These are phyloP conservation scores for Aspidoscelis tigris DNA, from an alignment of 2,113 vertebrate species.

Conservation along the genomic window DNA sequence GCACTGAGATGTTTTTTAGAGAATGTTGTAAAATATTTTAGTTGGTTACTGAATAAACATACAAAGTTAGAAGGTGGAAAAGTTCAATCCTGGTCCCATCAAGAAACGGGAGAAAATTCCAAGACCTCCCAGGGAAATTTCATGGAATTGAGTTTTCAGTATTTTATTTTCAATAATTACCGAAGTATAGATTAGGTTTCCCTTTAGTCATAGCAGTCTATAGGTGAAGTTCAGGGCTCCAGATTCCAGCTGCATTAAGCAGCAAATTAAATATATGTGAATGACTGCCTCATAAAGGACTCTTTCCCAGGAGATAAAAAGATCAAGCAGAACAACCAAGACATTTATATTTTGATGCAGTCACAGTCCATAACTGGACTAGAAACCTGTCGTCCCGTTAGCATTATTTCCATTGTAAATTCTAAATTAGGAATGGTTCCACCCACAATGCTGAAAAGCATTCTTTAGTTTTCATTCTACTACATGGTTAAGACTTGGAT, in stretches of 20 bases:
- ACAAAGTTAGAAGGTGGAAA: neutral
- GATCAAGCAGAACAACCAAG: neutral
- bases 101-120: neutral
- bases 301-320: conserved; percentile 21
- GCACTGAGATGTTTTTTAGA: neutral
- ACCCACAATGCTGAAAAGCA: neutral
- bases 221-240: neutral
- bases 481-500: neutral
- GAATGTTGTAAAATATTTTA: neutral
- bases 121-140: neutral
- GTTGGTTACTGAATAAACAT: neutral
- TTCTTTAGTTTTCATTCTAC: neutral
- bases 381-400: conserved; percentile 8
- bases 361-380: neutral
- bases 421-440: conserved; percentile 10
- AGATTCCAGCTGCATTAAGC: neutral
- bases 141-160: neutral
- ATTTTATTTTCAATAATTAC: conserved; percentile 5
- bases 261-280: conserved; percentile 1
- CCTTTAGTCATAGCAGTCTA: neutral
- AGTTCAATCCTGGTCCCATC: neutral
- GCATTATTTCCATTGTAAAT: conserved; percentile 9
- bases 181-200: neutral
- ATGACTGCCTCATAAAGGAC: neutral
- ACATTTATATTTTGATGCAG: conserved; percentile 15